Percentiles rank a stretch among this genome's conserved stretches.
Evolutionary conservation across 1,140 invertebrate species (phyloP).

Genomic region (Cherax destructor): DNA sequence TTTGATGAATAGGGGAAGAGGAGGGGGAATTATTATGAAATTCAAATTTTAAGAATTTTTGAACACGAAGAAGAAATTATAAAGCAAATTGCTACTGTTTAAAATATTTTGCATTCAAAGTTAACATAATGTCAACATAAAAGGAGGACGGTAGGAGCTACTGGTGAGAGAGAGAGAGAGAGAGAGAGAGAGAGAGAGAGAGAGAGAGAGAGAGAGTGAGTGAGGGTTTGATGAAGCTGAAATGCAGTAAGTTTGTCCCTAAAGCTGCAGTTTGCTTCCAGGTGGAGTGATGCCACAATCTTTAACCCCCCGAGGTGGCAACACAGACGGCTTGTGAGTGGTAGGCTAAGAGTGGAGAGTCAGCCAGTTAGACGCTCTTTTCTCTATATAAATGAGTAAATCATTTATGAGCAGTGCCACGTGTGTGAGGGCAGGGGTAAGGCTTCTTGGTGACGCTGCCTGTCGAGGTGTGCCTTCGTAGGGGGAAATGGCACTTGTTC

Average conservation of each 20-base stretch:
- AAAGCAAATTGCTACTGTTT: conserved; percentile 27
- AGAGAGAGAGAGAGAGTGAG: conserved; percentile 38
- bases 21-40: conserved; percentile 57
- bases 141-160: neutral
- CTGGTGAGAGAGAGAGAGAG: neutral
- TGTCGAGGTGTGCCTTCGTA: too few relatives aligned
- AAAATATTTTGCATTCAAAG: conserved; percentile 38
- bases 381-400: neutral
- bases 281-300: conserved; percentile 42
- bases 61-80: conserved; percentile 32
- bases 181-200: conserved; percentile 26
- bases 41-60: conserved; percentile 56
- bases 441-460: neutral
- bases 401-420: neutral
- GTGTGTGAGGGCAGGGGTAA: neutral
- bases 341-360: conserved; percentile 9
- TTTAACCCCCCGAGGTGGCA: conserved; percentile 48
- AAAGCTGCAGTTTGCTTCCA: conserved; percentile 59
- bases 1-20: conserved; percentile 63
- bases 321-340: conserved; percentile 21
- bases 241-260: conserved; percentile 63
- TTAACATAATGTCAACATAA: neutral
- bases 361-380: conserved; percentile 38
- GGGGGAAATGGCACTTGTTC: too few relatives aligned
- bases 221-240: conserved; percentile 37